Conservation (phyloP, 2,888 invertebrate genomes). For the Graphium colonna region DNA sequence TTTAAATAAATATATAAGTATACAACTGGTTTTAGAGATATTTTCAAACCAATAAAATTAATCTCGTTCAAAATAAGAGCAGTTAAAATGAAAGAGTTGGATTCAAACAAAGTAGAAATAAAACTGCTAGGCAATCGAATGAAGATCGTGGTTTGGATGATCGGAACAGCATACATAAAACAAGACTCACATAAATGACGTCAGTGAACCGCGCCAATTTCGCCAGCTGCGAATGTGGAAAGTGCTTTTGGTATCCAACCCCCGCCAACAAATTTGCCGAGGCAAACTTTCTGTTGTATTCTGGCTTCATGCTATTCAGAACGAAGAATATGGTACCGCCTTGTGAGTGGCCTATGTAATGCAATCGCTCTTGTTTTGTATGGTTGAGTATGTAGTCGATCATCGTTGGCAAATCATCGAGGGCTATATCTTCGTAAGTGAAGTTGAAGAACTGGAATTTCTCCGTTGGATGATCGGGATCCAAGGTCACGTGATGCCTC, state of each 20-base stretch:
- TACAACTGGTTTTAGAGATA: too few species aligned
- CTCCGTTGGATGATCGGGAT: constrained; percentile 44
- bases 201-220: constrained; percentile 37
- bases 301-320: constrained; percentile 46
- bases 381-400: constrained; percentile 50
- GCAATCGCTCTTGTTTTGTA: constrained; percentile 46
- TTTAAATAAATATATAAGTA: too few species aligned
- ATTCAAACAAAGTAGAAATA: too few species aligned
- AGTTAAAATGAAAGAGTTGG: too few species aligned
- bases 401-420: constrained; percentile 54
- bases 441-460: constrained; percentile 56
- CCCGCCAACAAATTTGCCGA: constrained; percentile 59
- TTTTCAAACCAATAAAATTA: too few species aligned
- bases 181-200: constrained; percentile 50
- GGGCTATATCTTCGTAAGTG: constrained; percentile 60
- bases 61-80: too few species aligned
- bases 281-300: constrained; percentile 53
- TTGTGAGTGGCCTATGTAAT: constrained; percentile 68
- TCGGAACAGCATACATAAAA: too few species aligned
- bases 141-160: too few species aligned
- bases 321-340: constrained; percentile 59
- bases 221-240: constrained; percentile 39
- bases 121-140: too few species aligned
- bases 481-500: constrained; percentile 69
- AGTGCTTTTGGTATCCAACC: constrained; percentile 51